Evolutionary conservation across 2,888 invertebrate genomes (phyloP), one percentile per base, ranked within the genome.

Genomic region (Zhuqinia jingwanae): DNA sequence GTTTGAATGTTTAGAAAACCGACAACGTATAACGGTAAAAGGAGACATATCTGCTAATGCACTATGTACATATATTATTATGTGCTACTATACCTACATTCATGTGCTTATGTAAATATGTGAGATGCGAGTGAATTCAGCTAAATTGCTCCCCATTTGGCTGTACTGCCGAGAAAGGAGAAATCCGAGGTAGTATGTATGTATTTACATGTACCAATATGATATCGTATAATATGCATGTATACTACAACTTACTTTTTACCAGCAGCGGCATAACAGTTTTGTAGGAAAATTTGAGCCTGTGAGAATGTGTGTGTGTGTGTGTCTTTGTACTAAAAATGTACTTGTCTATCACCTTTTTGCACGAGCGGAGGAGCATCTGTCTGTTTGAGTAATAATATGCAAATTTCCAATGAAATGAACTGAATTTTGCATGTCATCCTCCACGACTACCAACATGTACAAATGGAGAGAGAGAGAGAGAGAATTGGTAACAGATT

Each of bases 381-480:
- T 68, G 76, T 68, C 77, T 77, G 79, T 65, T 84, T 80, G 84
- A 80, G 68, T 81, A 80, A 81, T 82, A 81, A 82, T 84, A 80
- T 80, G 88, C 85, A 88, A 88, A 85, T 82, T 80, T 80, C 25
- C 77, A 70, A 63, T 79, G 77, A 81, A 85, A 80, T 85, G 47
- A 85, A 80, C 85, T 85, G 30, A 17, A 85, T 85, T 79, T 75
- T 85, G 65, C 85, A 85, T 85, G 79, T 80, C 80, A 80, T 17
- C 58, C 70, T 73, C 17, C 22, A n/a, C n/a, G n/a, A n/a, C n/a
- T n/a, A 45, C 30, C 6, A 20, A 68, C 68, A 76, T 63, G 30
- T 36, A 78, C 56, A 63, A n/a, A n/a, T n/a, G n/a, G n/a, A n/a
- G n/a, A n/a, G n/a, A 65, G 25, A 58, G 50, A n/a, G 45, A 58